Conservation (phyloP, 2,113 vertebrate genomes). For the Noturus placidus region DNA sequence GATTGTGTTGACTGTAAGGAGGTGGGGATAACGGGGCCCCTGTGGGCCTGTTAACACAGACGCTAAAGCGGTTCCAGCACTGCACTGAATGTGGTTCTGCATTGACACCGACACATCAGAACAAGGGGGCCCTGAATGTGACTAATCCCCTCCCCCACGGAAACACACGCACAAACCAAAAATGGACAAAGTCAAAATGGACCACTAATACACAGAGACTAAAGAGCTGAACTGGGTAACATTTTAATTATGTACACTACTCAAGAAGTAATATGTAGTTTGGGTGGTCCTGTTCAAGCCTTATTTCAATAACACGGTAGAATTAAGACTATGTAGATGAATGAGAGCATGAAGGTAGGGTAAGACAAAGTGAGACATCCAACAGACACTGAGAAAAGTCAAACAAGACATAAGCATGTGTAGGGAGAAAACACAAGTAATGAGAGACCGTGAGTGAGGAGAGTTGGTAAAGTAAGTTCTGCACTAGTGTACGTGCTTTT, state of each 20-base stretch:
- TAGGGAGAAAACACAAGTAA: neutral
- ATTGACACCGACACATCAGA: neutral
- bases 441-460: neutral
- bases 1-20: conserved; percentile 53
- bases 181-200: neutral
- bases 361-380: neutral
- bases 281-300: neutral
- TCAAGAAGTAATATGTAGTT: neutral
- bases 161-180: neutral
- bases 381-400: neutral
- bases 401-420: neutral
- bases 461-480: neutral
- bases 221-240: neutral
- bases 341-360: neutral
- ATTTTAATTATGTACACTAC: neutral
- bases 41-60: conserved; percentile 46
- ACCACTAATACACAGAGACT: neutral
- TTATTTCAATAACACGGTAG: neutral
- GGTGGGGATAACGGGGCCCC: conserved; percentile 43
- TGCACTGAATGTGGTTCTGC: conserved; percentile 17
- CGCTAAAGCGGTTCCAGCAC: conserved; percentile 9
- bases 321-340: neutral
- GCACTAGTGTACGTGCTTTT: neutral
- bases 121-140: neutral
- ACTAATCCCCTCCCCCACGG: conserved; percentile 26